Evolutionary conservation across 2,888 invertebrate species (phyloP).

Genomic region (Lottia gigantea): DNA sequence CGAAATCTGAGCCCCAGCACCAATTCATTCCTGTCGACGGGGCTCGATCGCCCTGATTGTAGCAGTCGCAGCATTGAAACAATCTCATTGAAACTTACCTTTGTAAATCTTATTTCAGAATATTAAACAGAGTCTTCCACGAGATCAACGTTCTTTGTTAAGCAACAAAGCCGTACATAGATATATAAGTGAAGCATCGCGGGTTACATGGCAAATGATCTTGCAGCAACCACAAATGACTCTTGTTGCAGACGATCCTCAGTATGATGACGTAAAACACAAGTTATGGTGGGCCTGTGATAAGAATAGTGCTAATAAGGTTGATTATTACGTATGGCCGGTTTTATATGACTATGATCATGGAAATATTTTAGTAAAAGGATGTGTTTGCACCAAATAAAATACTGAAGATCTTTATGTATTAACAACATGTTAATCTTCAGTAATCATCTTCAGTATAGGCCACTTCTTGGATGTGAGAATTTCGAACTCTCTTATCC

Average conservation of each 20-base stretch:
- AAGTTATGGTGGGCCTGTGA: slow-evolving; percentile 63
- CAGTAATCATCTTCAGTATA: too few species aligned
- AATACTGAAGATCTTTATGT: too few species aligned
- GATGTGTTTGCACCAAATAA: slow-evolving; percentile 51
- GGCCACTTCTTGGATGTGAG: too few species aligned
- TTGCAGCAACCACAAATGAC: slow-evolving; percentile 56
- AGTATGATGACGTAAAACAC: slow-evolving; percentile 51
- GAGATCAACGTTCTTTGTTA: slow-evolving; percentile 28
- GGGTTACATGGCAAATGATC: slow-evolving; percentile 60
- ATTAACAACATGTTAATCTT: too few species aligned
- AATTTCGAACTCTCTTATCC: too few species aligned
- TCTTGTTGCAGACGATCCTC: slow-evolving; percentile 39
- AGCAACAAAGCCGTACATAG: slow-evolving; percentile 37
- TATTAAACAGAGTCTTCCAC: slow-evolving; percentile 26
- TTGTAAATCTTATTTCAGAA: slow-evolving; percentile 37
- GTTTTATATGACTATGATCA: slow-evolving; percentile 54
- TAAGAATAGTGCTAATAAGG: slow-evolving; percentile 41
- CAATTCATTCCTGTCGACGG: too few species aligned
- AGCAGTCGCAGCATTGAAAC: too few species aligned
- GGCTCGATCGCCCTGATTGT: too few species aligned
- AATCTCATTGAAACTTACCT: too few species aligned
- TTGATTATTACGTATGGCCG: slow-evolving; percentile 59
- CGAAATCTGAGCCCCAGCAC: too few species aligned
- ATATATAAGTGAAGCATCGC: slow-evolving; percentile 48
- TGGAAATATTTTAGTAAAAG: slow-evolving; percentile 58